Evolutionary conservation across 2,888 invertebrate species (phyloP).

Genomic region (Drosophila mettleri): DNA sequence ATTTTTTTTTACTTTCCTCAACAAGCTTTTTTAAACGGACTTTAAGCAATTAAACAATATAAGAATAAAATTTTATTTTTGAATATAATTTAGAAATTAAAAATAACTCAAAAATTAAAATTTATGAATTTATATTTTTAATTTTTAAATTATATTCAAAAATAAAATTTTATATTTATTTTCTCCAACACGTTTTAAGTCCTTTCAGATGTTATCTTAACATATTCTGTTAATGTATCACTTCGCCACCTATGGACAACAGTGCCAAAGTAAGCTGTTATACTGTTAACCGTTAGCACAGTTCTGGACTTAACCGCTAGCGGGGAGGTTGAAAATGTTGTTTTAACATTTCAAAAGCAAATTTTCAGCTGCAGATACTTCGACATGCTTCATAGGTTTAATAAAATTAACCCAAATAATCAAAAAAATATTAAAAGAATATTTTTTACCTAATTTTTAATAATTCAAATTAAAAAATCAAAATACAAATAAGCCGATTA

Average conservation of each 20-base stretch:
- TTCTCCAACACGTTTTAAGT: no score
- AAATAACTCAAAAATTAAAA: background rate
- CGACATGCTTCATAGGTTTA: background rate
- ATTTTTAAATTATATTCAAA: slow-evolving; percentile 13
- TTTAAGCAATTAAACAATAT: background rate
- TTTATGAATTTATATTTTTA: slow-evolving; percentile 18
- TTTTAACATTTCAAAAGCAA: slow-evolving; percentile 16
- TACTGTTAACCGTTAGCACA: slow-evolving; percentile 75
- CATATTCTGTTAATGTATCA: slow-evolving; percentile 28
- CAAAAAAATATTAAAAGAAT: background rate
- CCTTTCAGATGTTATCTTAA: slow-evolving; percentile 5
- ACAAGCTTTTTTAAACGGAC: no score
- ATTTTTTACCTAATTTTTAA: background rate
- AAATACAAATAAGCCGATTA: background rate
- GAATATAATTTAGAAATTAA: slow-evolving; percentile 19
- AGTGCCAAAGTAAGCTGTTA: slow-evolving; percentile 36
- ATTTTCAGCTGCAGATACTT: background rate
- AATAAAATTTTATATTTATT: background rate
- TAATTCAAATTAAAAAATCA: background rate
- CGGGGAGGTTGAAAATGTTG: slow-evolving; percentile 39
- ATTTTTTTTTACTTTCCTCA: no score
- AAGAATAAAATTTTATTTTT: background rate
- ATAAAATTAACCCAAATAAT: background rate
- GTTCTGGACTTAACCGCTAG: slow-evolving; percentile 46
- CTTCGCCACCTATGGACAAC: slow-evolving; percentile 31